Percentiles rank a stretch among this genome's conserved stretches.
phyloP scores from a whole-genome alignment of 2,888 invertebrate genomes.

The Eupithecia abbreviata region DNA sequence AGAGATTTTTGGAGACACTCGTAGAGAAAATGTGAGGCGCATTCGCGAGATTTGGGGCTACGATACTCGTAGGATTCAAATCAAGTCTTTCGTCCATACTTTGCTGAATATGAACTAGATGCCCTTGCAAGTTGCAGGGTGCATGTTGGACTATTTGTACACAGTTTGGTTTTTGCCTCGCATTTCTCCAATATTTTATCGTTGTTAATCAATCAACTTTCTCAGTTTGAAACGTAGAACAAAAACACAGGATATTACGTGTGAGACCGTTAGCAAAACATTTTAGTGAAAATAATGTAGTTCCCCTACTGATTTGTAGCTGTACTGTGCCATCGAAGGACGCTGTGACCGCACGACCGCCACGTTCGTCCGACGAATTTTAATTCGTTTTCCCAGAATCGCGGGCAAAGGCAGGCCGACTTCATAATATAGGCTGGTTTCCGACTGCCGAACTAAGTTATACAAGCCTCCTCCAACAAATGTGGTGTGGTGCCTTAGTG shows the following conservation, averaged over 20 bases:
- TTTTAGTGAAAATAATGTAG: neutral
- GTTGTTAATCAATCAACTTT: neutral
- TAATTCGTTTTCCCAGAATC: conserved; percentile 67
- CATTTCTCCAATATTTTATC: neutral
- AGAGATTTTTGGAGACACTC: neutral
- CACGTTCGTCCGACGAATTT: conserved; percentile 55
- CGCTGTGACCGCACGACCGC: conserved; percentile 55
- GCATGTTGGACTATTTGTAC: too few relatives aligned
- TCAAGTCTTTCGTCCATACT: neutral
- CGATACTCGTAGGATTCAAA: neutral
- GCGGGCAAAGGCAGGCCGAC: conserved; percentile 55
- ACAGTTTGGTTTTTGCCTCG: neutral
- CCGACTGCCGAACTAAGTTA: neutral
- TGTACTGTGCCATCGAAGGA: conserved; percentile 41
- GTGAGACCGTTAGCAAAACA: neutral
- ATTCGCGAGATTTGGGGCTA: neutral
- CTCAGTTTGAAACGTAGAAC: neutral
- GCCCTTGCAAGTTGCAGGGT: too few relatives aligned
- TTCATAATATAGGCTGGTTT: conserved; percentile 40
- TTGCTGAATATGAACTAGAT: too few relatives aligned
- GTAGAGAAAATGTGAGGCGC: neutral
- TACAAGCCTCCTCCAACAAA: too few relatives aligned
- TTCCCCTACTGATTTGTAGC: neutral
- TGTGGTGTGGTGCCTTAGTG: neutral
- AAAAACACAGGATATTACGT: neutral